These are phyloP conservation scores for Cosmopolites sordidus DNA, from an alignment of 2,888 invertebrate species.

Conservation along the genomic window DNA sequence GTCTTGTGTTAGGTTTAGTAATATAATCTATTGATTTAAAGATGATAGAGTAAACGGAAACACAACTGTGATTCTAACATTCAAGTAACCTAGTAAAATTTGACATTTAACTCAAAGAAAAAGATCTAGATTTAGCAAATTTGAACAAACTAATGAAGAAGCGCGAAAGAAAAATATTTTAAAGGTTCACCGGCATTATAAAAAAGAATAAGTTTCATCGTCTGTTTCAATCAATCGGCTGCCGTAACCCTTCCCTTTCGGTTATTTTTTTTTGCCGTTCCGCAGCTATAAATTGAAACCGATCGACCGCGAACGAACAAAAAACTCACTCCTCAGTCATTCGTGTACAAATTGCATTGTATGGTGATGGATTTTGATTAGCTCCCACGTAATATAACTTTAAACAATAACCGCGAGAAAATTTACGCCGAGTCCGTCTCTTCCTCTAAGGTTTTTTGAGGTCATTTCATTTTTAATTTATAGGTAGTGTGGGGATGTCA, in stretches of 20 bases:
- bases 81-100: too few species aligned
- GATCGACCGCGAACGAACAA: neutral
- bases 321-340: neutral
- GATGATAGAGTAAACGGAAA: too few species aligned
- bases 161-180: too few species aligned
- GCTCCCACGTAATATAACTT: conserved; percentile 21
- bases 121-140: too few species aligned
- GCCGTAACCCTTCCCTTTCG: neutral
- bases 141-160: too few species aligned
- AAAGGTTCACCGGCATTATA: too few species aligned
- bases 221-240: neutral
- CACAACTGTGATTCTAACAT: too few species aligned
- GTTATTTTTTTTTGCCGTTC: neutral
- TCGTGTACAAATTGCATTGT: conserved; percentile 16
- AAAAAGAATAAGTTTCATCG: too few species aligned
- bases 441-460: neutral
- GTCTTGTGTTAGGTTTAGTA: too few species aligned
- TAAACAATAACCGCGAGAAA: conserved; percentile 16
- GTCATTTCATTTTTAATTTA: neutral
- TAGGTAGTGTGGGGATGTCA: neutral
- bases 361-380: conserved; percentile 18
- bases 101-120: too few species aligned
- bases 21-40: too few species aligned
- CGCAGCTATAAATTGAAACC: neutral
- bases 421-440: neutral